phyloP scores from a whole-genome alignment of 2,797 vertebrate genomes.

The Acipenser oxyrinchus region DNA sequence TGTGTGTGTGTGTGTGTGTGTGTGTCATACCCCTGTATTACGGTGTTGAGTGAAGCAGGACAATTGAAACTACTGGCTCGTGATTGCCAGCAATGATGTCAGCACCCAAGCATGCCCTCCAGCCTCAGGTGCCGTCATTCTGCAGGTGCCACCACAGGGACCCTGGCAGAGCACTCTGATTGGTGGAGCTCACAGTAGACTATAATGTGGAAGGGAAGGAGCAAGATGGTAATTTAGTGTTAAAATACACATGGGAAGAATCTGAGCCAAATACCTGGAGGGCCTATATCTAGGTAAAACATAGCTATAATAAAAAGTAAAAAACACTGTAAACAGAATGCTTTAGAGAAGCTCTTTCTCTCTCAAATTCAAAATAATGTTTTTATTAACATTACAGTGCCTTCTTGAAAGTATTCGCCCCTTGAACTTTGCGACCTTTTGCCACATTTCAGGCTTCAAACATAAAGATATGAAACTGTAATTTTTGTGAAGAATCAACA shows the following conservation, averaged over 20 bases:
- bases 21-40: neutral
- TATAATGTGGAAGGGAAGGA: neutral
- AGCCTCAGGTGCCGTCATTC: neutral
- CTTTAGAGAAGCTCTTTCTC: too few relatives aligned
- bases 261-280: neutral
- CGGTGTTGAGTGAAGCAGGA: neutral
- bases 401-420: too few relatives aligned
- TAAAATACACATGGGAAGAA: neutral
- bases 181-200: neutral
- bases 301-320: too few relatives aligned
- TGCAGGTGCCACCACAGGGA: neutral
- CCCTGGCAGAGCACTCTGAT: too few relatives aligned
- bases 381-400: too few relatives aligned
- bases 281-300: neutral
- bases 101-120: neutral
- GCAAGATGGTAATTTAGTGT: neutral
- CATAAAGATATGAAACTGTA: too few relatives aligned
- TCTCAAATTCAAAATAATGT: too few relatives aligned
- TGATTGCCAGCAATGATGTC: neutral
- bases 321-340: too few relatives aligned
- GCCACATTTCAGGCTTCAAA: too few relatives aligned
- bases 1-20: constrained; percentile 8
- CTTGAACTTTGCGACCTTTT: too few relatives aligned
- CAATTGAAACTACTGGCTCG: neutral
- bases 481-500: too few relatives aligned